Evolutionary conservation across 2,113 vertebrate genomes (phyloP).

Genomic region (Amphilophus citrinellus): DNA sequence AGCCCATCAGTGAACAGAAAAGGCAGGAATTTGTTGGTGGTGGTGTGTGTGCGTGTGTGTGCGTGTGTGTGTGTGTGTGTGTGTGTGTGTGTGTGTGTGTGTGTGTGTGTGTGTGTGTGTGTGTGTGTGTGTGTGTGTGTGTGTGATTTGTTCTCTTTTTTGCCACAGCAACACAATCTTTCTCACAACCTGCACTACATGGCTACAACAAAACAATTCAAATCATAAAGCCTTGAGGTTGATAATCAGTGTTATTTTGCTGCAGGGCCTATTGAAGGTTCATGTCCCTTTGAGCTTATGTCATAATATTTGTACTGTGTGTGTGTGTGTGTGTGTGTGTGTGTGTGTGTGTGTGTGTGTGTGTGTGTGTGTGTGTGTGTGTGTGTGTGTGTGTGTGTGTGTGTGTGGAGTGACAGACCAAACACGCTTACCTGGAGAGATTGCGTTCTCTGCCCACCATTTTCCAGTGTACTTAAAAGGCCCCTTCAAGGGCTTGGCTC

Average conservation of each 20-base stretch:
- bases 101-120: background rate
- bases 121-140: background rate
- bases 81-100: background rate
- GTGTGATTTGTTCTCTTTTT: background rate
- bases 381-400: background rate
- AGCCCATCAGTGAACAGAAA: background rate
- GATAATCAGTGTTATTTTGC: background rate
- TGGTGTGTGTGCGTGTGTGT: background rate
- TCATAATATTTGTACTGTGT: background rate
- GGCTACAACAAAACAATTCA: background rate
- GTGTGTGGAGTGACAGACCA: background rate
- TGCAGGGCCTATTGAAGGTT: background rate
- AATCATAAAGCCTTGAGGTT: background rate
- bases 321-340: background rate
- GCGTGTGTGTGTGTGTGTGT: background rate
- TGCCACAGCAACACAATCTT: background rate
- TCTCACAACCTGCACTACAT: background rate
- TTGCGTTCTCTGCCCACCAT: background rate
- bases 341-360: background rate
- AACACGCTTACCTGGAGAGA: background rate
- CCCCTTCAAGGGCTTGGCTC: slow-evolving; percentile 44
- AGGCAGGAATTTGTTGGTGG: background rate
- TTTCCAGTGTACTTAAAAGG: slow-evolving; percentile 46
- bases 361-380: too few relatives aligned
- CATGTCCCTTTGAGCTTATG: background rate